phyloP scores from a whole-genome alignment of 2,888 invertebrate species.

The Lomographa bimaculata region DNA sequence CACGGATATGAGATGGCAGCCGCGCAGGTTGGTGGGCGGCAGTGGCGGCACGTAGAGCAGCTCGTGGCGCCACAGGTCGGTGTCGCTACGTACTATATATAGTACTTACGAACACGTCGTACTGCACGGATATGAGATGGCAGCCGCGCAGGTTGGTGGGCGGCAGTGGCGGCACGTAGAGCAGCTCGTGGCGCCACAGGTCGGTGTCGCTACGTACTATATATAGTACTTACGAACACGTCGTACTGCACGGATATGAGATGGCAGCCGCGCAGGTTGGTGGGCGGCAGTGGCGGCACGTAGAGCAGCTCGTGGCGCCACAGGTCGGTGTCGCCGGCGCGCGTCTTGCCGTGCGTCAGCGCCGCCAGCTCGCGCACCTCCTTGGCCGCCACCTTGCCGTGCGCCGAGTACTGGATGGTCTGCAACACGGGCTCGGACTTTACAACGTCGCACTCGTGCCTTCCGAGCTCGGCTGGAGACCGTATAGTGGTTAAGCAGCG shows the following conservation, averaged over 20 bases:
- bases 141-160: conserved; percentile 97
- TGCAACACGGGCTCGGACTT: no score
- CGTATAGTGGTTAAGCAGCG: no score
- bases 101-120: conserved; percentile 94
- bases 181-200: conserved; percentile 93
- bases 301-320: conserved; percentile 95
- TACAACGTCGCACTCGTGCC: no score
- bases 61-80: conserved; percentile 94
- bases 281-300: conserved; percentile 97
- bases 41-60: conserved; percentile 96
- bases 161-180: conserved; percentile 96
- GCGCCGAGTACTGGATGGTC: conserved; percentile 95
- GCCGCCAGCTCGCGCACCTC: conserved; percentile 94
- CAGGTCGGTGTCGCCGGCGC: conserved; percentile 91
- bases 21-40: conserved; percentile 96
- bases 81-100: conserved; percentile 71
- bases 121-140: conserved; percentile 95
- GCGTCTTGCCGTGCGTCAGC: conserved; percentile 90
- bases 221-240: conserved; percentile 88
- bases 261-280: conserved; percentile 96
- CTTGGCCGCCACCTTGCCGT: conserved; percentile 93
- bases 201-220: conserved; percentile 85
- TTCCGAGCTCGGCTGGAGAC: no score
- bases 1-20: conserved; percentile 96
- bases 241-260: conserved; percentile 97